phyloP scores from a whole-genome alignment of 2,797 vertebrate genomes.

The Tachyglossus aculeatus region DNA sequence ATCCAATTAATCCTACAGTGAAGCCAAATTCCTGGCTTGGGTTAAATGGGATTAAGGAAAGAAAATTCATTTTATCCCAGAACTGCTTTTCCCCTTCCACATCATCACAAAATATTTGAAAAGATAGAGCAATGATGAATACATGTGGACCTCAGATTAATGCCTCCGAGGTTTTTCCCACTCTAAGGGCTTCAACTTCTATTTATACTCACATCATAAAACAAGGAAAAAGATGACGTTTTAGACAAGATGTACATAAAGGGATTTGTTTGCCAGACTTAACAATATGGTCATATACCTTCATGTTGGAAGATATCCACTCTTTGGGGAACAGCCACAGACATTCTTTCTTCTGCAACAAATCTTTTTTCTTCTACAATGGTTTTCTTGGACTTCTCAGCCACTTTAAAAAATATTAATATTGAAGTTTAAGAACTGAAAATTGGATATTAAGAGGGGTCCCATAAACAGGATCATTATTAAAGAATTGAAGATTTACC shows the following conservation, averaged over 20 bases:
- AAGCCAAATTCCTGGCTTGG: no score
- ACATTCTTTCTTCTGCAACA: slow-evolving; percentile 64
- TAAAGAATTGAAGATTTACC: slow-evolving; percentile 2
- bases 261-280: background rate
- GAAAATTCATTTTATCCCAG: no score
- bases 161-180: no score
- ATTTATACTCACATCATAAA: background rate
- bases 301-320: slow-evolving; percentile 67
- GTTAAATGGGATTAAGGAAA: no score
- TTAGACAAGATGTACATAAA: background rate
- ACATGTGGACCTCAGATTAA: no score
- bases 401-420: slow-evolving; percentile 73
- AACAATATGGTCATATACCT: slow-evolving; percentile 59
- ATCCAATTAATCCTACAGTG: no score
- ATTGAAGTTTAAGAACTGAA: slow-evolving; percentile 46
- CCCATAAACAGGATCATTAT: no score
- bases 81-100: no score
- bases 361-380: slow-evolving; percentile 67
- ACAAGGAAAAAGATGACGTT: background rate
- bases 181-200: no score
- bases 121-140: no score
- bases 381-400: slow-evolving; percentile 75
- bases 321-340: slow-evolving; percentile 67
- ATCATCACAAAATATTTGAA: no score
- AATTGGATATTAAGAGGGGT: slow-evolving; percentile 1